A percentile compares a stretch with the other conserved stretches of the same genome.
Evolutionary conservation across 2,888 invertebrate species (phyloP).

Genomic region (Elmis aenea): DNA sequence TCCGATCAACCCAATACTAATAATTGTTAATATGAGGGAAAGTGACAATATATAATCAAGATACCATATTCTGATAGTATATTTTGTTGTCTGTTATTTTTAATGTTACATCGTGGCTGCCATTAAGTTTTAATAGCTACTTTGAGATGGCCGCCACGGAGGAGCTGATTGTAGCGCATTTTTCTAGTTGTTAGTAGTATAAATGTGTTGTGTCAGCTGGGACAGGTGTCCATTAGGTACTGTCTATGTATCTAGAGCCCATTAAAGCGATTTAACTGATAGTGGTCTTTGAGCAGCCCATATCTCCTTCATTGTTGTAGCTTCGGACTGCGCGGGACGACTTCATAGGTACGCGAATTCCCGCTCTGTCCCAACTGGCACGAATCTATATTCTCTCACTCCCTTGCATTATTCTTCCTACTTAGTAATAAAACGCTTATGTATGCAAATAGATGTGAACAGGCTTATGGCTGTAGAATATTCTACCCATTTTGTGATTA

Average conservation of each 20-base stretch:
- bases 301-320: slow-evolving; percentile 15
- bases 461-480: not conserved
- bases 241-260: slow-evolving; percentile 37
- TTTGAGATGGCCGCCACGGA: too few relatives aligned
- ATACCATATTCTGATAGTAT: too few relatives aligned
- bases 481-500: too few relatives aligned
- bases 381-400: slow-evolving; percentile 38
- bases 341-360: slow-evolving; percentile 37
- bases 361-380: slow-evolving; percentile 55
- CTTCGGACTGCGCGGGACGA: slow-evolving; percentile 35
- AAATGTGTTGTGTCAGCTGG: slow-evolving; percentile 44
- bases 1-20: too few relatives aligned
- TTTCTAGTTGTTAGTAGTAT: too few relatives aligned
- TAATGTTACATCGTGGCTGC: too few relatives aligned
- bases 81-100: too few relatives aligned
- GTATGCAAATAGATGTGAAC: not conserved
- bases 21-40: too few relatives aligned
- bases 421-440: not conserved
- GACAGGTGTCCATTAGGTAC: slow-evolving; percentile 44
- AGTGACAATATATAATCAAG: too few relatives aligned
- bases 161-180: too few relatives aligned
- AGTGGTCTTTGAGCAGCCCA: slow-evolving; percentile 25
- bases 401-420: not conserved
- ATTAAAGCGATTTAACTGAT: slow-evolving; percentile 29
- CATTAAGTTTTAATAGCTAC: too few relatives aligned